Evolutionary conservation across 2,797 vertebrate genomes (phyloP), one percentile per base, ranked within the genome.

Genomic region (Epinephelus coioides): DNA sequence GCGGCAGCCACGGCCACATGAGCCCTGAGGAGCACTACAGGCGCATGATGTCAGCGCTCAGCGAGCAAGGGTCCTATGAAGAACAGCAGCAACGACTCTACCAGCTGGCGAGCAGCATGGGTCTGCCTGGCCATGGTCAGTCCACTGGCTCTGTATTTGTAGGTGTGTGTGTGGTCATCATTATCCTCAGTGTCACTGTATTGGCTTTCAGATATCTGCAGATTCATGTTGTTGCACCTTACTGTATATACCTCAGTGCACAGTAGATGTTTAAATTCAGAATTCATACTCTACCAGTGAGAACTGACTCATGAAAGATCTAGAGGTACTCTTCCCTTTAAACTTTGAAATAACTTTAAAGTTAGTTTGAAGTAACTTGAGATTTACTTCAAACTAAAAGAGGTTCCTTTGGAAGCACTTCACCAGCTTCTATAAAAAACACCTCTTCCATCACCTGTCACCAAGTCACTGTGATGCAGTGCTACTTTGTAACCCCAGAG

Each of bases 1-100:
- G 96, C 83, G 73, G 89, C 76, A 91, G 92, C 81, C 93, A 92
- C 88, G 91, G 96, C 84, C 96, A 96, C 93, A 99, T 99, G 97
- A 98, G 97, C 94, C 98, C 97, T 0, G 98, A 99, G 93, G 98
- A 99, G 89, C 98, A 99, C 92, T 99, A 99, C 89, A 96, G 97
- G 78, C 95, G 97, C 82, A 97, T 99, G 94, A 96, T 99, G 96
- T 97, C 97, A 0, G 97, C 97, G 0, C 96, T 99, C 72, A 98
- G 95, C 0, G 98, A 98, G 72, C 97, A 97, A 1, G 85, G 97
- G 82, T 92, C 96, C 76, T 98, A 97, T 2, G 98, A 99, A 83
- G 98, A 99, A 92, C 97, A 98, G 88, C 97, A 98, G 91, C 98
- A 99, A 67, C 96, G 96, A 3, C 96, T 99, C 82, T 99, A 96